phyloP scores from a whole-genome alignment of 2,888 invertebrate species.

The Pterostichus niger region DNA sequence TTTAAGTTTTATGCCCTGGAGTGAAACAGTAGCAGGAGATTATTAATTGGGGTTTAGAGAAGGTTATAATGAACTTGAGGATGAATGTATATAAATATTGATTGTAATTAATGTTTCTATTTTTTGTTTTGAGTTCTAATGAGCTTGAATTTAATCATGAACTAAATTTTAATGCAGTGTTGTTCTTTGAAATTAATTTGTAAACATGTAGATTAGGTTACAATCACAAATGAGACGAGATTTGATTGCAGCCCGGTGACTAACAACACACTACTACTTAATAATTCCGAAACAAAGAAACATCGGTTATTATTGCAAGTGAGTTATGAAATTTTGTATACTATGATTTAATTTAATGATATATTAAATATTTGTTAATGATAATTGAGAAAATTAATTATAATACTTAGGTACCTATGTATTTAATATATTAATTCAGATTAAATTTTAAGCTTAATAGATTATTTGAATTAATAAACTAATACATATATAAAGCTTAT shows the following conservation, averaged over 20 bases:
- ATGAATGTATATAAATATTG: slow-evolving; percentile 48
- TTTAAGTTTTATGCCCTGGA: slow-evolving; percentile 35
- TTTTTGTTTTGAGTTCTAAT: slow-evolving; percentile 18
- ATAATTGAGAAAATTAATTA: no score
- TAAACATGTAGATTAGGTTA: slow-evolving; percentile 53
- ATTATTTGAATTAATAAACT: no score
- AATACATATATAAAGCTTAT: no score
- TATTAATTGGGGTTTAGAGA: slow-evolving; percentile 36
- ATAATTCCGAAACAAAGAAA: no score
- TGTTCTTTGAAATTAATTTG: slow-evolving; percentile 52
- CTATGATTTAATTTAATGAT: no score
- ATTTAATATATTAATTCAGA: no score
- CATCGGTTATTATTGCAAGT: no score
- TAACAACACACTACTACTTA: no score
- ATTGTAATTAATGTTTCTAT: slow-evolving; percentile 47
- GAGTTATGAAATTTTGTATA: no score
- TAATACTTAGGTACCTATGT: no score
- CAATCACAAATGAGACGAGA: slow-evolving; percentile 26
- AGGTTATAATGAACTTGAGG: slow-evolving; percentile 38
- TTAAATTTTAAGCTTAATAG: no score
- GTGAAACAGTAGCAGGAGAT: slow-evolving; percentile 34
- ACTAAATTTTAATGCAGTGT: slow-evolving; percentile 45
- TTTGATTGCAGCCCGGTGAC: neutral
- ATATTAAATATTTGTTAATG: no score
- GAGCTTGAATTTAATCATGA: slow-evolving; percentile 55